Base-by-base conservation (phyloP, 2,113 vertebrate species). In the Clarias gariepinus region DNA sequence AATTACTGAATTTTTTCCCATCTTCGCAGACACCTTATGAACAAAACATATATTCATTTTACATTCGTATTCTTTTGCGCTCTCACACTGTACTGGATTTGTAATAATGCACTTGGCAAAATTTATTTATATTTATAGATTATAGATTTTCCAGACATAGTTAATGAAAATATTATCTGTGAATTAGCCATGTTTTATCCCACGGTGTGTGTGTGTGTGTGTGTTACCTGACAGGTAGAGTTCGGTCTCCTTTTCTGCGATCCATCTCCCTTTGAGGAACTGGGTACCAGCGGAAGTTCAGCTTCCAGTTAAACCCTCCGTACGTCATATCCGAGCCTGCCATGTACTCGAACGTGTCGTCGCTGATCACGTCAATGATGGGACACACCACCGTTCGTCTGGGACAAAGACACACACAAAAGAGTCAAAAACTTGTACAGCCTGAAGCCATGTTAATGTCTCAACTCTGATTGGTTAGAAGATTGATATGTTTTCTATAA, bases 251-350 rank as follows among this genome's bases (percentile, higher is more conserved):
- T 96, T 99, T 99, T 92, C 98, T 96, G 81, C 98, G 95, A 91
- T 99, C 98, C 98, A 99, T 99, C 94, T 99, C 98, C 93, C 98
- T 96, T 91, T 99, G 98, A 77, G 98, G 98, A 82, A 99, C 98
- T 36, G 98, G 98, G 90, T 99, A 99, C 98, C 98, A 99, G 80
- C 98, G 97, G 91, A 99, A 99, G 92, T 99, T 99, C 87, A 99
- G 90, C 90, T 99, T 99, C 98, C 98, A 99, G 94, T 99, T 99
- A 94, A 99, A 99, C 19, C 98, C 98, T 52, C 98, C 98, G 47
- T 99, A 99, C 3, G 98, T 99, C 98, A 99, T 99, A 92, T 99
- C 98, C 2, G 98, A 99, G 30, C 98, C 98, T n/a, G 98, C 98
- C 98, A 99, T 99, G 81, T 99, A 99, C 92, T 99, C 98, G 0